Percentiles rank a stretch among this genome's conserved stretches.
Conservation (phyloP, 2,797 vertebrate genomes). For the Crenichthys baileyi region DNA sequence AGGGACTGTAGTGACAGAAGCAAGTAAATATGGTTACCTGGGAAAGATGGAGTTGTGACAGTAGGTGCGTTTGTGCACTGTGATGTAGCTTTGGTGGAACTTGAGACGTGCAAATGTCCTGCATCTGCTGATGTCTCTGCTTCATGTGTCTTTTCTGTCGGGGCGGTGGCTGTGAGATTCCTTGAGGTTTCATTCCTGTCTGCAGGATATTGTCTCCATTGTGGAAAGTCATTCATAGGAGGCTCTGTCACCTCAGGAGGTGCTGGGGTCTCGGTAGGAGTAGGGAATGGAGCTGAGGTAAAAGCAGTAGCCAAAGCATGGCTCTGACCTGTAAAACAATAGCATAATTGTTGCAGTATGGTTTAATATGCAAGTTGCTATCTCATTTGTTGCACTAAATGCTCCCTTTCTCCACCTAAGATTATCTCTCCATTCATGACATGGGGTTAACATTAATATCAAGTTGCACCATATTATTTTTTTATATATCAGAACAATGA, state of each 20-base stretch:
- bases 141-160: neutral
- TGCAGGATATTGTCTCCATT: constrained; percentile 24
- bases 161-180: constrained; percentile 6
- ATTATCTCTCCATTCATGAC: too few relatives aligned
- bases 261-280: constrained; percentile 26
- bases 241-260: constrained; percentile 38
- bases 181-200: constrained; percentile 19
- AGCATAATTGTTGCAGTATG: neutral
- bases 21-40: constrained; percentile 52
- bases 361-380: neutral
- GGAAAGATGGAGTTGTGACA: constrained; percentile 9
- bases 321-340: constrained; percentile 58
- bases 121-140: constrained; percentile 25
- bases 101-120: neutral
- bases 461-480: too few relatives aligned
- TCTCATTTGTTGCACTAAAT: neutral
- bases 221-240: constrained; percentile 22
- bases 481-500: too few relatives aligned
- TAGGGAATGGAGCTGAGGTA: constrained; percentile 6
- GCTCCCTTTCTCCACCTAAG: neutral
- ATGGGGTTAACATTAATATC: too few relatives aligned
- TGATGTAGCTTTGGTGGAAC: constrained; percentile 18
- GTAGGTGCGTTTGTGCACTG: neutral
- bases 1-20: neutral
- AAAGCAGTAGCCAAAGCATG: constrained; percentile 29